Conservation (phyloP, 2,888 invertebrate genomes). For the Drosophila yooni region DNA sequence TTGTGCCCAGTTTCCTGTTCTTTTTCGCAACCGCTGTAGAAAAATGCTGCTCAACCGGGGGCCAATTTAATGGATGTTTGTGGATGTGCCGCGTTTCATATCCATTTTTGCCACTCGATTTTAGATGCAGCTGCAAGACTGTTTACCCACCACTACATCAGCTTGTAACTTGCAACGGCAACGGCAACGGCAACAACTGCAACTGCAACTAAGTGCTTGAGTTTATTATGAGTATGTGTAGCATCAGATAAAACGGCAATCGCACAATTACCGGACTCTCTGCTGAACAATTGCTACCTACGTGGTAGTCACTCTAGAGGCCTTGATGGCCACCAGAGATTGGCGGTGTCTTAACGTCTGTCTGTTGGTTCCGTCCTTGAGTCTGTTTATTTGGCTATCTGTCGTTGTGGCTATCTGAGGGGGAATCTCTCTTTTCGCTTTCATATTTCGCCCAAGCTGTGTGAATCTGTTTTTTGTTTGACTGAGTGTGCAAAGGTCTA, state of each 20-base stretch:
- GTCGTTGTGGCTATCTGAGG: neutral
- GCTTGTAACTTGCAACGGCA: conserved; percentile 26
- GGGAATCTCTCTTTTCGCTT: neutral
- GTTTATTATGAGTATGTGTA: conserved; percentile 41
- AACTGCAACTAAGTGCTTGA: conserved; percentile 17
- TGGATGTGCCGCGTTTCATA: conserved; percentile 66
- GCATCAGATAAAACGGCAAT: conserved; percentile 35
- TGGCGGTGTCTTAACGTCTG: neutral
- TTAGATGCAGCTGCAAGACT: conserved; percentile 64
- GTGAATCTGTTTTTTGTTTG: neutral
- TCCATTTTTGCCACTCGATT: conserved; percentile 53
- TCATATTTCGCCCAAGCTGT: conserved; percentile 7
- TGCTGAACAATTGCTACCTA: conserved; percentile 5
- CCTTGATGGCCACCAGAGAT: conserved; percentile 7
- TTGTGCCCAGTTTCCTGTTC: conserved; percentile 72
- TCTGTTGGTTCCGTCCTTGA: neutral
- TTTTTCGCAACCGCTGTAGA: conserved; percentile 72
- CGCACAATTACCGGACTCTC: conserved; percentile 20
- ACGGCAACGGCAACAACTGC: conserved; percentile 52
- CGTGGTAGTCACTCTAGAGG: conserved; percentile 6
- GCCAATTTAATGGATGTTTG: conserved; percentile 63
- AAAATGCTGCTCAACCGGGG: conserved; percentile 76
- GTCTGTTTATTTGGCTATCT: neutral
- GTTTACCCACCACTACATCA: conserved; percentile 26
- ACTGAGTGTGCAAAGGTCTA: too few relatives aligned